These are phyloP conservation scores for Leptothorax acervorum DNA, from an alignment of 2,888 invertebrate genomes.

Conservation along the genomic window DNA sequence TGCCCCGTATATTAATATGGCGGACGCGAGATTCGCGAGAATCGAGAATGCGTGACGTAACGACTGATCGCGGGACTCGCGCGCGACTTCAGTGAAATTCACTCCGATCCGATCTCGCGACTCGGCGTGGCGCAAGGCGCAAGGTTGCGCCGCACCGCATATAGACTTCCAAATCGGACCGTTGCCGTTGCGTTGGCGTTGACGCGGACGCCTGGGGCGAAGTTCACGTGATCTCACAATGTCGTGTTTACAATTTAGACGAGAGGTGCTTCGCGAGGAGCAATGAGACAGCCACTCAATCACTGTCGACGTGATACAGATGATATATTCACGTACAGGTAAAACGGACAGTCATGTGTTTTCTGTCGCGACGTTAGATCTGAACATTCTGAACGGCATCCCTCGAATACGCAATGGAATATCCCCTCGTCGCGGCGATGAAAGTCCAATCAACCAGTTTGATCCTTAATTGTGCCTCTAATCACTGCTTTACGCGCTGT, in stretches of 20 bases:
- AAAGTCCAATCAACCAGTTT: constrained; percentile 11
- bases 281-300: not conserved
- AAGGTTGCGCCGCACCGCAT: not conserved
- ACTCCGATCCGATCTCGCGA: not conserved
- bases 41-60: too few species aligned
- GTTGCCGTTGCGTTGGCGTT: too few species aligned
- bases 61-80: too few species aligned
- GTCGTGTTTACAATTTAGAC: constrained; percentile 4
- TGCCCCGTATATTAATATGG: too few species aligned
- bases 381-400: too few species aligned
- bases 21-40: too few species aligned
- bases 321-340: not conserved
- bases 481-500: not conserved
- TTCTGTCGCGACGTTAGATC: not conserved
- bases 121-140: not conserved
- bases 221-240: not conserved
- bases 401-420: not conserved
- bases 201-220: not conserved
- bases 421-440: not conserved
- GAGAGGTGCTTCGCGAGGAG: not conserved
- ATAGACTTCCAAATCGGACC: not conserved
- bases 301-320: not conserved
- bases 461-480: not conserved
- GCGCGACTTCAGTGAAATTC: too few species aligned
- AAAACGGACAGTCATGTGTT: not conserved